Evolutionary conservation across 2,797 vertebrate genomes (phyloP), one percentile per base, ranked within the genome.

Genomic region (Falco cherrug): DNA sequence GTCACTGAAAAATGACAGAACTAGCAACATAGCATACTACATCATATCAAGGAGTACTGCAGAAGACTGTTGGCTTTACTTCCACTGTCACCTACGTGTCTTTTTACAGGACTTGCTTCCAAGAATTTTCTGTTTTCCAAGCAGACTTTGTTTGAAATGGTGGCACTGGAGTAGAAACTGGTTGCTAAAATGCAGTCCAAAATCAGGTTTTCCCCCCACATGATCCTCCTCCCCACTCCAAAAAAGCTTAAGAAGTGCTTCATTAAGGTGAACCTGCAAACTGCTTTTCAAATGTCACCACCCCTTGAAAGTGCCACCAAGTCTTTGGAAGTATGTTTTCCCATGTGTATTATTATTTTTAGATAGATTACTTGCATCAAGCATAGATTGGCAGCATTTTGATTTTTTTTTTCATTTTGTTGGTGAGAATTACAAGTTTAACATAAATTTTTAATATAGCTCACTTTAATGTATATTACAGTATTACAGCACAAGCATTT

Each of bases 211-310:
- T 13, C 31, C 13, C 24, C 16, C 3, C 4, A 59, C 71, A 41
- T 10, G 4, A 43, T 28, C 31, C 8, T 1, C 4, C 3, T 1
- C 6, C 4, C 6, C 2, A 6, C 5, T 0, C 1, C 3, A 11
- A 37, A 64, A 31, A 84, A 70, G 11, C 9, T n/a, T n/a, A 28
- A 67, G 45, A 28, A 50, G 33, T 28, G 0, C 63, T 92, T 82
- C 14, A 75, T 35, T 45, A 85, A 56, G 41, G 24, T 35, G 48
- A 89, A 35, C 25, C 25, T 64, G 19, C 54, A 47, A 88, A 68
- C 8, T 50, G n/a, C 41, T 64, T 74, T 56, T 65, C 14, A 81
- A 69, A 84, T n/a, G 31, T 11, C 28, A 71, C n/a, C 21, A n/a
- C 3, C 16, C 53, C 35, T 29, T 26, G 17, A 47, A 65, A 87